A percentile compares a stretch with the other conserved stretches of the same genome.
These are phyloP conservation scores for Melipona bicolor DNA, from an alignment of 2,888 invertebrate species.

Conservation along the genomic window DNA sequence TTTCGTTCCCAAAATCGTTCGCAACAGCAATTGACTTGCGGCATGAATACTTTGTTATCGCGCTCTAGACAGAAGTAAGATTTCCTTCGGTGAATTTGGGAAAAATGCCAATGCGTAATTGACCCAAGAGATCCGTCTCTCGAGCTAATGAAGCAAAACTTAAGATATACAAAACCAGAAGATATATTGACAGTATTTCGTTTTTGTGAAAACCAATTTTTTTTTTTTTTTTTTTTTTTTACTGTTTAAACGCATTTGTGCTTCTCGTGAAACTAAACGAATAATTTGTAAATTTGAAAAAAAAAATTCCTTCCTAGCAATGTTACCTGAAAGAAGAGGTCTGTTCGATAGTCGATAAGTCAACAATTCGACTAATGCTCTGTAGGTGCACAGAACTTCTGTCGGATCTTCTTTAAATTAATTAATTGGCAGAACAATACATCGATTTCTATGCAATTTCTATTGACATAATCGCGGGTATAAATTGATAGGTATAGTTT, in stretches of 20 bases:
- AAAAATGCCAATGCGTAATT: constrained; percentile 35
- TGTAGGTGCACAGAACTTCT: neutral
- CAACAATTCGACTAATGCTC: neutral
- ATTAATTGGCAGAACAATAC: neutral
- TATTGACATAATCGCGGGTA: neutral
- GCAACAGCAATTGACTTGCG: constrained; percentile 27
- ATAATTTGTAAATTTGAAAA: neutral
- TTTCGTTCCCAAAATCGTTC: constrained; percentile 10
- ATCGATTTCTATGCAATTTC: neutral
- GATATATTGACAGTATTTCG: constrained; percentile 6
- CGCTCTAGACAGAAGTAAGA: neutral
- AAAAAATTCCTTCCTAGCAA: too few species aligned
- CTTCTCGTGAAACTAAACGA: neutral
- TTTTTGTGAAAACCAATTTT: constrained; percentile 7
- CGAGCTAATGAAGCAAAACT: neutral
- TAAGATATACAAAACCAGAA: neutral
- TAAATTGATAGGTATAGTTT: neutral
- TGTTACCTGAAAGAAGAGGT: too few species aligned
- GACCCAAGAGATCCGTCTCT: neutral
- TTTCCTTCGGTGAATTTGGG: constrained; percentile 20
- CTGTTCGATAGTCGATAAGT: neutral
- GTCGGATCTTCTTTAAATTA: neutral
- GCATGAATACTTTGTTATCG: constrained; percentile 20
- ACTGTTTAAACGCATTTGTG: neutral
- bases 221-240: neutral